Conservation (phyloP, 2,797 vertebrate genomes). For the Anguilla anguilla region DNA sequence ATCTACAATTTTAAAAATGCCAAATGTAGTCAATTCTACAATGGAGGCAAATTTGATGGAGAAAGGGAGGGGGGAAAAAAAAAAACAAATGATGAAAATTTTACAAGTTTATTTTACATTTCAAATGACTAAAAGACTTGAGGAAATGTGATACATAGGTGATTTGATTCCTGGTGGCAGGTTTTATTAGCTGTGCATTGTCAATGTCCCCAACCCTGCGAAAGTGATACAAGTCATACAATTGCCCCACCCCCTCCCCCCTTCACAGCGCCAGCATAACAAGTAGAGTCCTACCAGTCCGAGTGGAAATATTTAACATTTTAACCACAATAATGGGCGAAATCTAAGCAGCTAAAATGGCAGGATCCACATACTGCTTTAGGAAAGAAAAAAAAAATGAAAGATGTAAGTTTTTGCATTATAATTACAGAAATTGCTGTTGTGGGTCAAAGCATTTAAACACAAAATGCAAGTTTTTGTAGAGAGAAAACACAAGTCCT, state of each 20-base stretch:
- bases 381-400: slow-evolving; percentile 33
- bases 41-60: neutral
- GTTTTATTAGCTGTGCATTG: slow-evolving; percentile 57
- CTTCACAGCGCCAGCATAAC: slow-evolving; percentile 43
- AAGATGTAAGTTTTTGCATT: slow-evolving; percentile 43
- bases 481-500: slow-evolving; percentile 33
- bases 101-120: slow-evolving; percentile 70
- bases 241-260: slow-evolving; percentile 50
- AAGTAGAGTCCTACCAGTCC: slow-evolving; percentile 35
- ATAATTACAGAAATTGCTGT: slow-evolving; percentile 46
- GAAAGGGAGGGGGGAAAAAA: neutral
- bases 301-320: slow-evolving; percentile 37
- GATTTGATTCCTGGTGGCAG: slow-evolving; percentile 61
- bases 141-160: slow-evolving; percentile 58
- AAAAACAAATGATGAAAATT: slow-evolving; percentile 62
- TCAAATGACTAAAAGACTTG: slow-evolving; percentile 64
- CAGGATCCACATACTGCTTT: slow-evolving; percentile 40
- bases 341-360: slow-evolving; percentile 19
- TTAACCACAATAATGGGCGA: slow-evolving; percentile 51
- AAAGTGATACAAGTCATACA: slow-evolving; percentile 55
- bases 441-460: slow-evolving; percentile 49
- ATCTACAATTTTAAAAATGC: neutral
- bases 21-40: neutral
- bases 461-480: slow-evolving; percentile 45
- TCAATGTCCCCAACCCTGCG: slow-evolving; percentile 50